Percentiles rank a stretch among this genome's conserved stretches.
Conservation (phyloP, 2,797 vertebrate species). For the Forpus xanthops region DNA sequence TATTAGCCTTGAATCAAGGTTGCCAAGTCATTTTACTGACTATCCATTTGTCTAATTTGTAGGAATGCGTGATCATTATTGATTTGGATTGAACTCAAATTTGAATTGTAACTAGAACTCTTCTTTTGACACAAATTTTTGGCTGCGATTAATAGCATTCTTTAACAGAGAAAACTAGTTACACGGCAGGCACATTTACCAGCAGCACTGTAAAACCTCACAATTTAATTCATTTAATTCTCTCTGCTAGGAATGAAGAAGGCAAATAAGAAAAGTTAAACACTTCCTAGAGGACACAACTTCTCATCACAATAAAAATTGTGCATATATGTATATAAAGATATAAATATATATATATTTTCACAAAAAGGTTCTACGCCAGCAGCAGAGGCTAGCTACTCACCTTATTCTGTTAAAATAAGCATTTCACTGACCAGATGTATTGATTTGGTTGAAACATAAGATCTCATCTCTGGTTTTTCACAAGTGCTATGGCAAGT, state of each 20-base stretch:
- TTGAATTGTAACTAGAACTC: not conserved
- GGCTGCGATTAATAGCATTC: not conserved
- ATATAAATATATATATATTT: not conserved
- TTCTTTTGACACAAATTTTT: not conserved
- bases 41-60: not conserved
- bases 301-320: not conserved
- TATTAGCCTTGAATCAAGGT: not conserved
- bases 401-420: not conserved
- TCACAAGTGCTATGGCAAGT: not conserved
- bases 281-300: not conserved
- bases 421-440: not conserved
- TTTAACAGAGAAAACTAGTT: not conserved
- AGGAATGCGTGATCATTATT: not conserved
- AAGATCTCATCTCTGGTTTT: not conserved
- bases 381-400: not conserved
- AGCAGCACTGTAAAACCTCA: not conserved
- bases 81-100: not conserved
- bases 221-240: not conserved
- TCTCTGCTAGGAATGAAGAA: not conserved
- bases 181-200: not conserved
- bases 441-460: constrained; percentile 33
- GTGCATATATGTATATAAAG: not conserved
- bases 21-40: not conserved
- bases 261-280: not conserved
- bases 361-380: not conserved